These are phyloP conservation scores for Stomatorhinus ivindoensis DNA, from an alignment of 2,113 vertebrate species.

Conservation along the genomic window DNA sequence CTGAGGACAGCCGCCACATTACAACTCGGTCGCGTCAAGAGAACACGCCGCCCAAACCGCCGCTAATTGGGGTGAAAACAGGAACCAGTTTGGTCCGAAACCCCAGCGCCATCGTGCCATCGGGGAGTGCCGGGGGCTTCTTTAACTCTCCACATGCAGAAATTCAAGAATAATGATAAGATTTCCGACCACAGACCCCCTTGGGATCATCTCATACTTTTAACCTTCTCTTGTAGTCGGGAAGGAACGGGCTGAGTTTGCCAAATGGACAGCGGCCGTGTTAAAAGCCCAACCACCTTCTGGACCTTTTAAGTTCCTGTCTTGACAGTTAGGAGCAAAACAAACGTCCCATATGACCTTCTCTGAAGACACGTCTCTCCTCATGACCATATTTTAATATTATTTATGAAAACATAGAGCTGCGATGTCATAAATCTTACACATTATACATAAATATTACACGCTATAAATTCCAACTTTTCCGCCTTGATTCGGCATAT, in stretches of 20 bases:
- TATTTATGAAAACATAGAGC: background rate
- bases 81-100: background rate
- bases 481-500: background rate
- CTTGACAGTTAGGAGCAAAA: background rate
- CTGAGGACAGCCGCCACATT: background rate
- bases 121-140: background rate
- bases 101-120: background rate
- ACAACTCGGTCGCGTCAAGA: background rate
- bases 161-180: background rate
- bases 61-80: background rate
- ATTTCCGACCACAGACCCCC: background rate
- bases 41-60: background rate
- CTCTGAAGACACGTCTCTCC: background rate
- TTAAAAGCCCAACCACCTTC: background rate
- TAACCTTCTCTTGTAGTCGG: background rate
- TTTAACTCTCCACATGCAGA: background rate
- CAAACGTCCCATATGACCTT: background rate
- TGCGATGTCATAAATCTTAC: background rate
- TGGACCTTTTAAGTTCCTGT: background rate
- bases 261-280: background rate
- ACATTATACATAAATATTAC: background rate
- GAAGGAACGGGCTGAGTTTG: background rate
- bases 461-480: background rate
- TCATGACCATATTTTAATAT: background rate
- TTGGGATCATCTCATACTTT: background rate